Percentiles rank a stretch among this genome's conserved stretches.
phyloP scores from a whole-genome alignment of 2,113 vertebrate genomes.

The Oncorhynchus nerka region DNA sequence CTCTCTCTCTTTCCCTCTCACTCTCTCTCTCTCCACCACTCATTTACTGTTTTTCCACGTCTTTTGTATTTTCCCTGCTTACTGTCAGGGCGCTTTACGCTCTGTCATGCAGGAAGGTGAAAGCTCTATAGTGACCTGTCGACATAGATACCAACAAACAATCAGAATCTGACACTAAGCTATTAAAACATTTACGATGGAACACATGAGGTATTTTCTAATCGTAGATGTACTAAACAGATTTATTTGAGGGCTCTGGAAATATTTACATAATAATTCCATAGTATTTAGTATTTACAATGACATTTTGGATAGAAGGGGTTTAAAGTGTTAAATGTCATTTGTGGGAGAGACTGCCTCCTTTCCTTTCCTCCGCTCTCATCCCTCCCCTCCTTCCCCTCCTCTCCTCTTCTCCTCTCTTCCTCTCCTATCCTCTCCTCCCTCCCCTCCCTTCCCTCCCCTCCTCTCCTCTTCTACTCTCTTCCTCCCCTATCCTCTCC shows the following conservation, averaged over 20 bases:
- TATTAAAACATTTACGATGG: neutral
- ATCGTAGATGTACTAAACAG: slow-evolving; percentile 19
- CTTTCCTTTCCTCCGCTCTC: neutral
- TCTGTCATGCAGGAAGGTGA: slow-evolving; percentile 17
- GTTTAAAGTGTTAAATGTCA: neutral
- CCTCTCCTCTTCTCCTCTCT: too few species aligned
- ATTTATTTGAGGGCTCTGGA: neutral
- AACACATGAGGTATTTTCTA: slow-evolving; percentile 23
- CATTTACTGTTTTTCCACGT: neutral
- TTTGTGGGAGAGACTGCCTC: neutral
- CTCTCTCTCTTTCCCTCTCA: too few species aligned
- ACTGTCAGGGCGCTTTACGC: slow-evolving; percentile 16
- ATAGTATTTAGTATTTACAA: neutral
- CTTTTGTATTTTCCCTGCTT: slow-evolving; percentile 12
- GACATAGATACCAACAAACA: slow-evolving; percentile 24
- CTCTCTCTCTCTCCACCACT: slow-evolving; percentile 2
- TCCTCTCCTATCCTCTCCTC: too few species aligned
- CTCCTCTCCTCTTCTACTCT: neutral
- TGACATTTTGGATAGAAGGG: neutral
- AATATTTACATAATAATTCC: slow-evolving; percentile 15
- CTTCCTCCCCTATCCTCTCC: slow-evolving; percentile 3
- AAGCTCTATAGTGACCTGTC: slow-evolving; percentile 33
- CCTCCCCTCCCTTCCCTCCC: too few species aligned
- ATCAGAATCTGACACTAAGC: slow-evolving; percentile 11
- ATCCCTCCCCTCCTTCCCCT: neutral